These are phyloP conservation scores for Taurulus bubalis DNA, from an alignment of 2,113 vertebrate species.

Conservation along the genomic window DNA sequence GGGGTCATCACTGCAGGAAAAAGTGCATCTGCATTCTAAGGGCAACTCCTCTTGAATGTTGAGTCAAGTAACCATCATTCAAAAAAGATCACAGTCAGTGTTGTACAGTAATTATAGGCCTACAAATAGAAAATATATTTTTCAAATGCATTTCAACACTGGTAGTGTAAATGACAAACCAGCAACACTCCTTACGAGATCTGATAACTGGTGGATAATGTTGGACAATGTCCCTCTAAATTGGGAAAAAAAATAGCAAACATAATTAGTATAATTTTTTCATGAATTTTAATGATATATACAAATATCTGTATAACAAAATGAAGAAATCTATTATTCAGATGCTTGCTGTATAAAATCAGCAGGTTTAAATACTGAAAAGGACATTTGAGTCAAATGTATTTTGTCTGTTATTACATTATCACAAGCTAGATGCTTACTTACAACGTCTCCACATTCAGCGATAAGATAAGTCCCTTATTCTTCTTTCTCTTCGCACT, in stretches of 20 bases:
- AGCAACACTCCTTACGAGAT: background rate
- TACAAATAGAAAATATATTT: background rate
- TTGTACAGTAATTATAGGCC: background rate
- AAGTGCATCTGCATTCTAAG: slow-evolving; percentile 69
- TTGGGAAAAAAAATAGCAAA: background rate
- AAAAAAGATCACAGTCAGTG: background rate
- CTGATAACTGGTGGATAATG: background rate
- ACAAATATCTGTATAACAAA: background rate
- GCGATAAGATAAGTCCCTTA: slow-evolving; percentile 45
- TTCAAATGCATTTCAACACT: background rate
- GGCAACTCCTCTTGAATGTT: slow-evolving; percentile 76
- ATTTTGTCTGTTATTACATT: background rate
- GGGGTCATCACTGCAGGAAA: slow-evolving; percentile 69
- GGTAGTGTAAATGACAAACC: background rate
- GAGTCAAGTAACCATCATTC: slow-evolving; percentile 29
- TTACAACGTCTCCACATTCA: slow-evolving; percentile 69
- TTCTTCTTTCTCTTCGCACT: slow-evolving; percentile 18
- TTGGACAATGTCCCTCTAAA: background rate
- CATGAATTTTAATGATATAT: background rate
- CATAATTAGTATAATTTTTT: background rate
- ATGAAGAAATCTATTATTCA: background rate
- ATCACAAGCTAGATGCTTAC: background rate
- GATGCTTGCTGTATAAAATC: background rate
- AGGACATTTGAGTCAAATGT: background rate
- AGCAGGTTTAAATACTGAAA: background rate